Conservation (phyloP, 2,797 vertebrate genomes). For the Sebastes taczanowskii region DNA sequence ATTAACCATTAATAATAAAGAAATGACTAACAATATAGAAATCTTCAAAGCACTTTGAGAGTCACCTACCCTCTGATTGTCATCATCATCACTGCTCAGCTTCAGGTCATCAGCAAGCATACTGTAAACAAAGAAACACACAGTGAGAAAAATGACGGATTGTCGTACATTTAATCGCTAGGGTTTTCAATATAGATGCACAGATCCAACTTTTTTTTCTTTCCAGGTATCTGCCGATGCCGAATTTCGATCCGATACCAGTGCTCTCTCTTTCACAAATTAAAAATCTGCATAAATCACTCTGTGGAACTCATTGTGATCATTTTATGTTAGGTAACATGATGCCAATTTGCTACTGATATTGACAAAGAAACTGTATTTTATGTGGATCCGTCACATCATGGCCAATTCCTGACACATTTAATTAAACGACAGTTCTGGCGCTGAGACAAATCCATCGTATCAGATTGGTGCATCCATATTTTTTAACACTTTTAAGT, state of each 20-base stretch:
- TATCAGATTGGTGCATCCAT: neutral
- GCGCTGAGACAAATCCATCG: neutral
- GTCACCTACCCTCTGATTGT: constrained; percentile 86
- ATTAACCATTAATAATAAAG: neutral
- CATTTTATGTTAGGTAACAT: neutral
- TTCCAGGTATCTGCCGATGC: neutral
- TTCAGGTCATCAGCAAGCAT: constrained; percentile 98
- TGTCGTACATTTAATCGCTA: neutral
- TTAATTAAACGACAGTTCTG: neutral
- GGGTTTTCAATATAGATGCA: neutral
- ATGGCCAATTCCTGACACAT: neutral
- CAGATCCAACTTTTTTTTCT: neutral
- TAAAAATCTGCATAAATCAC: neutral
- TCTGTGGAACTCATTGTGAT: neutral
- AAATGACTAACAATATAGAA: neutral
- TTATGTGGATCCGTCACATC: neutral
- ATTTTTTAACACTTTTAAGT: neutral
- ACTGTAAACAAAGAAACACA: constrained; percentile 69
- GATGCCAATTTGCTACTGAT: neutral
- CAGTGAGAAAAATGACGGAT: neutral
- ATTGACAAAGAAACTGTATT: neutral
- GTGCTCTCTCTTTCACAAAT: neutral
- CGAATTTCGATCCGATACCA: neutral
- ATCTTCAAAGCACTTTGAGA: neutral
- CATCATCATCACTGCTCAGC: constrained; percentile 98